A percentile compares a stretch with the other conserved stretches of the same genome.
These are phyloP conservation scores for Lithobates pipiens DNA, from an alignment of 2,797 vertebrate genomes.

Conservation along the genomic window DNA sequence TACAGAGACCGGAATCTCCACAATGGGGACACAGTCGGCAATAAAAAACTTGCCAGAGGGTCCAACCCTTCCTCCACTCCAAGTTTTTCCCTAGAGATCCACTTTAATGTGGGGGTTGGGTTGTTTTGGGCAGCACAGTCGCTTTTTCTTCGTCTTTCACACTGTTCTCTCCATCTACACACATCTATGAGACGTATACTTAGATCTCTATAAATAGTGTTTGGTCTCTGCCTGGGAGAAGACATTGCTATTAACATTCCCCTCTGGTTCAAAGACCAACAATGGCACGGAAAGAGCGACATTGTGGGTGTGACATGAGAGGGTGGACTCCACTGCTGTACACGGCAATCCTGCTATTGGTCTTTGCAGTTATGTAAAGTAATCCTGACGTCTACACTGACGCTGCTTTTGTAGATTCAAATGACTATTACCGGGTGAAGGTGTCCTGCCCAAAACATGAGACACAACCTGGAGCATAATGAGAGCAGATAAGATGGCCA, in stretches of 20 bases:
- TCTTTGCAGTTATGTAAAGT: not conserved
- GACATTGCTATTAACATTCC: not conserved
- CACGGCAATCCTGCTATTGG: not conserved
- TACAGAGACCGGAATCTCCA: too few relatives aligned
- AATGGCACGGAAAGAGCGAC: not conserved
- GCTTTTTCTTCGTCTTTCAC: too few relatives aligned
- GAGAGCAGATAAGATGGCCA: too few relatives aligned
- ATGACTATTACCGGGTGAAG: not conserved
- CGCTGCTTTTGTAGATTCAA: too few relatives aligned
- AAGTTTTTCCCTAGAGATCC: too few relatives aligned
- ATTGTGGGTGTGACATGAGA: not conserved
- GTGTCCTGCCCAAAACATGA: too few relatives aligned
- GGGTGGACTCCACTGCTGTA: not conserved
- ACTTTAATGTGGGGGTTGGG: too few relatives aligned
- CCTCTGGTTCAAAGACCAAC: not conserved
- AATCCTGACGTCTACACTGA: not conserved
- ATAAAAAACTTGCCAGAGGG: too few relatives aligned
- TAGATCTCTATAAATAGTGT: conserved; percentile 29
- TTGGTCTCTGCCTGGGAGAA: not conserved
- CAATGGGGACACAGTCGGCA: too few relatives aligned
- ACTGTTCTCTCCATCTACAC: not conserved
- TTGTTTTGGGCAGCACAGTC: too few relatives aligned
- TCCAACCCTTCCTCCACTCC: too few relatives aligned
- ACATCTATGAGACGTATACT: conserved; percentile 26
- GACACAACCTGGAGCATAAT: too few relatives aligned